Evolutionary conservation across 2,797 vertebrate genomes (phyloP), one percentile per base, ranked within the genome.

Genomic region (Trichosurus vulpecula): DNA sequence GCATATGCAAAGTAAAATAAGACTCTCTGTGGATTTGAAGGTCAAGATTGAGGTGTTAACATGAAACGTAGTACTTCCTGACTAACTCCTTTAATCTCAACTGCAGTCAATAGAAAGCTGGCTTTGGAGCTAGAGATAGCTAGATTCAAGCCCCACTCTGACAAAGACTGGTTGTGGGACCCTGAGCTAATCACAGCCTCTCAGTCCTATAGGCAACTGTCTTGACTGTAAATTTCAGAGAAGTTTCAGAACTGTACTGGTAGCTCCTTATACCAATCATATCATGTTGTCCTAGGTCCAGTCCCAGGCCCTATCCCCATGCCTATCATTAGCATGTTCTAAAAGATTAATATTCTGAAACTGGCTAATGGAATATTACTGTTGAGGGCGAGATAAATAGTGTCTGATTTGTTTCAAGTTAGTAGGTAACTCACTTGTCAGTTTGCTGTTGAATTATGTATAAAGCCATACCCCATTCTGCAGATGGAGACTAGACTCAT

Each of bases 161-260:
- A 52, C 9, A 2, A 57, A 35, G 6, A 16, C 9, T 41, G 22
- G 22, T 47, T 87, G 1, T 27, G 74, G 47, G 8, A 47, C 25
- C 41, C 22, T 10, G n/a, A 30, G 6, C 2, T 1, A 5, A 3
- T 6, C 3, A 6, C 0, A 6, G 52, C 30, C 35, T 3, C 29
- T 2, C 25, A 27, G 74, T 51, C 27, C 22, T 51, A 27, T 27
- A 87, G 25, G 10, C 22, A 87, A 4, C 6, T 47, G n/a, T 66
- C 35, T n/a, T n/a, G 35, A 66, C 35, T 61, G 10, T 58, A 35
- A 58, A 58, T 58, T 58, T 58, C 10, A 58, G n/a, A 51, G 74
- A 87, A 87, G 4, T 0, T 87, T 47, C n/a, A 81, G 2, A 81
- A 22, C n/a, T 41, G 19, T 74, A 74, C 35, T 14, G 66, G 66